These are phyloP conservation scores for Caenorhabditis tropicalis DNA, from an alignment of 1,140 invertebrate species.

Conservation along the genomic window DNA sequence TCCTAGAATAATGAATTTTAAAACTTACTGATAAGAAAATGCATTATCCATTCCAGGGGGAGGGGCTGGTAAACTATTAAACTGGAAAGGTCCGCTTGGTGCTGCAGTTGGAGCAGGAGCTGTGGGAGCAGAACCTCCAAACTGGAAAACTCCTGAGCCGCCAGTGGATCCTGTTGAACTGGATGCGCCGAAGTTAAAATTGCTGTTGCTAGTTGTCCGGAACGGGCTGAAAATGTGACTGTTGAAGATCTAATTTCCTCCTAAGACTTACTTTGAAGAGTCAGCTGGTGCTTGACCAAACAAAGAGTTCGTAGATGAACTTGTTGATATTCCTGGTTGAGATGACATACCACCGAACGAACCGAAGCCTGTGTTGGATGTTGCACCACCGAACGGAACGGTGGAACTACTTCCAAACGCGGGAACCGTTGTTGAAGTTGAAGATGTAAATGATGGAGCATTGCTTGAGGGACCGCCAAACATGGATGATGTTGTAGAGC, in stretches of 20 bases:
- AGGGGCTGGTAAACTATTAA: neutral
- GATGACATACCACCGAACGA: neutral
- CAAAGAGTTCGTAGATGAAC: neutral
- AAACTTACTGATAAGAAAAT: conserved; percentile 22
- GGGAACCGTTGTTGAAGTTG: neutral
- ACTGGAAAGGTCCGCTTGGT: neutral
- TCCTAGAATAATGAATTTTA: neutral
- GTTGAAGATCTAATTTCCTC: neutral
- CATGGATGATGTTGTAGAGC: neutral
- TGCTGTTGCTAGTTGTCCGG: neutral
- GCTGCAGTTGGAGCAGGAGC: neutral
- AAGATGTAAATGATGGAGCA: neutral
- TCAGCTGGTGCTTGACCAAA: neutral
- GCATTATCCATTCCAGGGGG: conserved; percentile 15
- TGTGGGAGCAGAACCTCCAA: neutral
- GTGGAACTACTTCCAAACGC: neutral
- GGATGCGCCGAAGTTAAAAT: neutral
- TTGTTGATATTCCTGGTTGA: conserved; percentile 6
- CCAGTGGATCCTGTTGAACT: neutral
- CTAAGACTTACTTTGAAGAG: neutral
- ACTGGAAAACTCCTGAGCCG: neutral
- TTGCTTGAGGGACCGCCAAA: neutral
- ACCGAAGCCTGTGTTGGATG: neutral
- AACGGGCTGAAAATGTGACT: neutral
- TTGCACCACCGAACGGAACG: neutral